Conservation (phyloP, 2,888 invertebrate species). For the Synergus umbraculus region DNA sequence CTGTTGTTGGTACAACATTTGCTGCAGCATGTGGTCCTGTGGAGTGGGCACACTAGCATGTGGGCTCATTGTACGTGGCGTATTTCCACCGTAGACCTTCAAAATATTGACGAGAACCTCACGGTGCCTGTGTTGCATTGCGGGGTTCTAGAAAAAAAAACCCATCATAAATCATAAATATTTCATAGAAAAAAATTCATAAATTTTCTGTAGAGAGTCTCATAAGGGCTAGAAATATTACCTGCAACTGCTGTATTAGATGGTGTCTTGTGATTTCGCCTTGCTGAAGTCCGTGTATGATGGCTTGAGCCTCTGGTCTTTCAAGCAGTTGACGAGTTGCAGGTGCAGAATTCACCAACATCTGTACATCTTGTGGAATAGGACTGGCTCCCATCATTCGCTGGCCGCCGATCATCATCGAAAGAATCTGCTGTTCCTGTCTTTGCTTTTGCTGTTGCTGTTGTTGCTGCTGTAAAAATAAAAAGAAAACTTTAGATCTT, state of each 20-base stretch:
- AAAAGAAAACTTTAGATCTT: not conserved
- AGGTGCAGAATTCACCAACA: conserved; percentile 78
- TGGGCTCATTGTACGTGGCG: conserved; percentile 73
- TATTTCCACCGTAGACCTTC: conserved; percentile 78
- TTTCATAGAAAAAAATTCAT: no score
- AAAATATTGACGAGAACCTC: conserved; percentile 85
- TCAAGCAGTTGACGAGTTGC: conserved; percentile 83
- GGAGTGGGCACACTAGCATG: conserved; percentile 76
- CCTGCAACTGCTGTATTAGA: conserved; percentile 86
- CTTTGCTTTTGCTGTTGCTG: conserved; percentile 71
- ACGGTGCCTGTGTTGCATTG: conserved; percentile 85
- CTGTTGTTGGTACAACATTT: conserved; percentile 76
- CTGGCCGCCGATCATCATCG: conserved; percentile 81
- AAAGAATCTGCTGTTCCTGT: conserved; percentile 77
- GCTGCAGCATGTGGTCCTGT: conserved; percentile 77
- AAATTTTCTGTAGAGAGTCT: no score
- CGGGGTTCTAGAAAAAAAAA: conserved; percentile 80
- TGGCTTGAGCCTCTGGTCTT: conserved; percentile 87
- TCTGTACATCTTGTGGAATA: conserved; percentile 76
- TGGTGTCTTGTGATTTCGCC: conserved; percentile 88
- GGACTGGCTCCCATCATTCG: conserved; percentile 79
- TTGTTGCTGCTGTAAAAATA: conserved; percentile 62
- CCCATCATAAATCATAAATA: not conserved
- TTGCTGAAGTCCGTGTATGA: conserved; percentile 86
- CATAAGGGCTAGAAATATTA: conserved; percentile 49